Evolutionary conservation across 2,113 vertebrate species (phyloP).

Genomic region (Uria lomvia): DNA sequence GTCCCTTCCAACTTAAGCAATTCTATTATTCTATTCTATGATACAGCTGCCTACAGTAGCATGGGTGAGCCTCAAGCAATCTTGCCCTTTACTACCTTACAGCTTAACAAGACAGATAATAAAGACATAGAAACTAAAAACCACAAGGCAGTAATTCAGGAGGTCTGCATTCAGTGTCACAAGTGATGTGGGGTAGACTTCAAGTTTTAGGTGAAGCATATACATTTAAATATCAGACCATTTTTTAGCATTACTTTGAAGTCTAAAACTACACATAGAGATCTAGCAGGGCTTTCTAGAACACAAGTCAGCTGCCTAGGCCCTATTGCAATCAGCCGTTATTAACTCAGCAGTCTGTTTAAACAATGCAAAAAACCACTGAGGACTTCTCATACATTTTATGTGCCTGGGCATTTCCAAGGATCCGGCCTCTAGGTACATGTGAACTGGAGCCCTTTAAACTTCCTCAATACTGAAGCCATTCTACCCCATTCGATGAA

Average conservation of each 20-base stretch:
- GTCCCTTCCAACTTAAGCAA: too few relatives aligned
- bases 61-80: neutral
- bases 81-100: neutral
- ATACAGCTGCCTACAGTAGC: neutral
- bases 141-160: neutral
- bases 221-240: neutral
- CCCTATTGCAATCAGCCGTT: neutral
- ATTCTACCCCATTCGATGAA: neutral
- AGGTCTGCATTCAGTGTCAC: neutral
- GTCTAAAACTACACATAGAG: neutral
- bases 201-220: neutral
- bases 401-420: neutral
- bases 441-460: neutral
- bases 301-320: neutral
- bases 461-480: neutral
- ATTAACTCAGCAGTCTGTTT: neutral
- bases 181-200: neutral
- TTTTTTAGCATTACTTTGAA: neutral
- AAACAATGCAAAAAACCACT: neutral
- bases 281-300: neutral
- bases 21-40: neutral
- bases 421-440: neutral
- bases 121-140: neutral
- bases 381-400: neutral
- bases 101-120: accelerated